Evolutionary conservation across 2,113 vertebrate species (phyloP), one percentile per base, ranked within the genome.

Genomic region (Apteryx owenii): DNA sequence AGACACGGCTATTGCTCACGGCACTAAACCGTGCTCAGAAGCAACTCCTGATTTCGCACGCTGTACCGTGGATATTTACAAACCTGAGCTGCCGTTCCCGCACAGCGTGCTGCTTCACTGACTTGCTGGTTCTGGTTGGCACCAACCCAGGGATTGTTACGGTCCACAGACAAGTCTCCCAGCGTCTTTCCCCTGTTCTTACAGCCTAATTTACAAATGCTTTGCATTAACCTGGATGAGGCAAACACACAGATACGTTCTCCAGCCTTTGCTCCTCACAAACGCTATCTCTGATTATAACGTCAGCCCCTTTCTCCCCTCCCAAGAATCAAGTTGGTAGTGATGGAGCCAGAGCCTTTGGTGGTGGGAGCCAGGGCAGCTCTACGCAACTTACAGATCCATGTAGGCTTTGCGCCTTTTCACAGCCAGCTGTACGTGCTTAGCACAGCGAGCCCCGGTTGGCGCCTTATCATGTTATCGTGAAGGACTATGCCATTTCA

Each of bases 241-340:
- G n/a, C 33, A 8, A 12, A 46, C 12, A 4, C 23, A 28, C 0
- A 61, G 25, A 31, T n/a, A 61, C 73, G 26, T 8, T 29, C 68
- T 38, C 40, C 50, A 58, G 68, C 25, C 25, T 7, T 3, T 33
- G 38, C 46, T 54, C 33, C 75, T 13, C 23, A 12, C 2, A 54
- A 80, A 19, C 7, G 16, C 9, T 48, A 33, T 22, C 20, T 69
- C 46, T 4, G 33, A 56, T 9, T 23, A 26, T 8, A 46, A 64
- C 15, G 64, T 61, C 65, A 54, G 65, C 25, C 31, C 31, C 0
- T 5, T n/a, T 19, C 13, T n/a, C 44, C 26, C 31, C 1, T 2
- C 66, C 17, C 23, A 11, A 31, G 29, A 26, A 46, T 9, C 22
- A 3, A 1, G 0, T 62, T 1, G 2, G 65, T 20, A n/a, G 21